Conservation (phyloP, 2,888 invertebrate genomes). For the Linnaemya tessellans region DNA sequence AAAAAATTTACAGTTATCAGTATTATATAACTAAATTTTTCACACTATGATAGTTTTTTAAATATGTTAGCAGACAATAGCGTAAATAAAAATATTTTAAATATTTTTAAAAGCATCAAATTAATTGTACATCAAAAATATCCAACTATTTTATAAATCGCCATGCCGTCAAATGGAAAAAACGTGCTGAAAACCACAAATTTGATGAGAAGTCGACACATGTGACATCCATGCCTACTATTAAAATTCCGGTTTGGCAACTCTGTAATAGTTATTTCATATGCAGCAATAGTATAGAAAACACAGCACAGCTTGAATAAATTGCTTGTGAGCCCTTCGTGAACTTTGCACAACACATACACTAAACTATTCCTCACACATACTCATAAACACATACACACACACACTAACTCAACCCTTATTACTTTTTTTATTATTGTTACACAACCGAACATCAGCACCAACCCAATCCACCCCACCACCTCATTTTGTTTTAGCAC, state of each 20-base stretch:
- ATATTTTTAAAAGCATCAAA: no score
- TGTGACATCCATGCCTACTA: no score
- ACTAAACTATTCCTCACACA: neutral
- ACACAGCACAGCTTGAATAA: slow-evolving; percentile 62
- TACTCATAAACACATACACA: neutral
- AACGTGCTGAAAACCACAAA: no score
- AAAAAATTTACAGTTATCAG: no score
- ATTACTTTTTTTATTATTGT: slow-evolving; percentile 39
- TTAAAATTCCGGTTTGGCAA: slow-evolving; percentile 30
- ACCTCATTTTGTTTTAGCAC: slow-evolving; percentile 28
- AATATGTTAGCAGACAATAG: no score
- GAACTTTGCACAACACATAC: slow-evolving; percentile 50
- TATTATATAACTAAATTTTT: no score
- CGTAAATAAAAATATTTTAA: no score
- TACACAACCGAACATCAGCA: slow-evolving; percentile 3
- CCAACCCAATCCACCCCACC: slow-evolving; percentile 8
- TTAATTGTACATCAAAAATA: no score
- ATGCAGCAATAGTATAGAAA: slow-evolving; percentile 50
- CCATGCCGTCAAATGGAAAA: no score
- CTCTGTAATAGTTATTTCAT: slow-evolving; percentile 57
- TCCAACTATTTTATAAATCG: no score
- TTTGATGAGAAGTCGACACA: no score
- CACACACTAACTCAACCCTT: slow-evolving; percentile 51
- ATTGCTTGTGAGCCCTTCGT: slow-evolving; percentile 68
- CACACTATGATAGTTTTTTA: no score